phyloP scores from a whole-genome alignment of 2,888 invertebrate species.

The Sepiola atlantica region DNA sequence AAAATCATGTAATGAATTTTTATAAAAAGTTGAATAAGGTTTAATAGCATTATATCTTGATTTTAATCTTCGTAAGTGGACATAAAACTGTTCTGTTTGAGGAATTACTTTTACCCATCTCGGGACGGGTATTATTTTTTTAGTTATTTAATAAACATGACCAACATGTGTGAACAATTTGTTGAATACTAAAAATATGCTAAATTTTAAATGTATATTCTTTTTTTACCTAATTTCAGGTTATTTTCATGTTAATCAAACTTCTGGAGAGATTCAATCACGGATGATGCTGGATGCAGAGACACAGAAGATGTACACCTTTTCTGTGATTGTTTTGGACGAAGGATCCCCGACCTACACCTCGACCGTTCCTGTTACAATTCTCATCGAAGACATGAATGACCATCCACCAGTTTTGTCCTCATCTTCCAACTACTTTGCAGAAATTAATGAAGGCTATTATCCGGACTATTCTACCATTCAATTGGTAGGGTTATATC shows the following conservation, averaged over 20 bases:
- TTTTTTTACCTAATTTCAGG: not conserved
- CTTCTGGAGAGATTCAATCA: not conserved
- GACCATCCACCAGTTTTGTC: constrained; percentile 47
- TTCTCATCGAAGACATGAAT: constrained; percentile 46
- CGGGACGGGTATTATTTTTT: too few species aligned
- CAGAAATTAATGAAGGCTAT: not conserved
- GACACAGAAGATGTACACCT: not conserved
- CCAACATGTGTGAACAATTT: too few species aligned
- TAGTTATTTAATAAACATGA: too few species aligned
- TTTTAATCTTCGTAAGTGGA: too few species aligned
- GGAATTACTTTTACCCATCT: too few species aligned
- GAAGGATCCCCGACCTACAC: not conserved
- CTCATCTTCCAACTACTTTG: not conserved
- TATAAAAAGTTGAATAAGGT: too few species aligned
- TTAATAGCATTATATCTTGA: too few species aligned
- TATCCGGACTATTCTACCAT: not conserved
- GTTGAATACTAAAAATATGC: too few species aligned
- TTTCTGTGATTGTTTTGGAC: not conserved
- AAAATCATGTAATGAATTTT: too few species aligned
- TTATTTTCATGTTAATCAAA: not conserved
- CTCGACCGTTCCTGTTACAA: not conserved
- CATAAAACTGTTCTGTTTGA: too few species aligned
- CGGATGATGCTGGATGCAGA: not conserved
- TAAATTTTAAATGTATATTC: too few species aligned
- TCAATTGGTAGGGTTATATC: not conserved